A percentile compares a stretch with the other conserved stretches of the same genome.
Conservation (phyloP, 2,113 vertebrate genomes). For the Embiotoca jacksoni region DNA sequence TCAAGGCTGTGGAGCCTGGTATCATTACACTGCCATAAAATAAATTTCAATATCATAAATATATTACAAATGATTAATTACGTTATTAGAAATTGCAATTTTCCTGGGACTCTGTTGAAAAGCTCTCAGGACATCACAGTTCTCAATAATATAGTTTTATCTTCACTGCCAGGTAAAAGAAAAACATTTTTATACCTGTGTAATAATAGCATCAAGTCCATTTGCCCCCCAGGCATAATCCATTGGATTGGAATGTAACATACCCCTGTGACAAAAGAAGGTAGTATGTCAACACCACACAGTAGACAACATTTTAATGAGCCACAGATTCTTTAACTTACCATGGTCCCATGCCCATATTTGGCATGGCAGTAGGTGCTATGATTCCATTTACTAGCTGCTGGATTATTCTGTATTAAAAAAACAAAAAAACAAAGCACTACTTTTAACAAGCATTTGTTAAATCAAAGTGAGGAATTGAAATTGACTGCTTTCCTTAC, state of each 20-base stretch:
- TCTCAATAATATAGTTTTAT: not conserved
- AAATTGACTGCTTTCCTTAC: too few species aligned
- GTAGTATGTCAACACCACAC: not conserved
- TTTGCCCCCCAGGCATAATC: slow-evolving; percentile 98
- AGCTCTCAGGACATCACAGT: not conserved
- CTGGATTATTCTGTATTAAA: slow-evolving; percentile 91
- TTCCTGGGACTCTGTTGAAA: not conserved
- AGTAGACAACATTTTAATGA: not conserved
- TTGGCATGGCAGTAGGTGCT: slow-evolving; percentile 95
- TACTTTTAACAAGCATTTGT: not conserved
- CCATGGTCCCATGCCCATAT: slow-evolving; percentile 93
- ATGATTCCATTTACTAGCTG: slow-evolving; percentile 97
- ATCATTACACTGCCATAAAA: not conserved
- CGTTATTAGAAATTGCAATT: not conserved
- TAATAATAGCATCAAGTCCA: slow-evolving; percentile 95
- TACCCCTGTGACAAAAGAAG: slow-evolving; percentile 84
- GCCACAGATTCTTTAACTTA: slow-evolving; percentile 76
- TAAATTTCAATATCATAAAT: too few species aligned
- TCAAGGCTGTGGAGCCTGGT: not conserved
- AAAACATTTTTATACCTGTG: slow-evolving; percentile 86
- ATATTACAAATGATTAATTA: not conserved
- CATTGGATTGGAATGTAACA: slow-evolving; percentile 97
- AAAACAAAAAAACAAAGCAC: slow-evolving; percentile 17
- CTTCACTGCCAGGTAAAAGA: too few species aligned
- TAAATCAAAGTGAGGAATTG: too few species aligned